Conservation (phyloP, 1,140 invertebrate species). For the Brachionus asplanchnoidis region DNA sequence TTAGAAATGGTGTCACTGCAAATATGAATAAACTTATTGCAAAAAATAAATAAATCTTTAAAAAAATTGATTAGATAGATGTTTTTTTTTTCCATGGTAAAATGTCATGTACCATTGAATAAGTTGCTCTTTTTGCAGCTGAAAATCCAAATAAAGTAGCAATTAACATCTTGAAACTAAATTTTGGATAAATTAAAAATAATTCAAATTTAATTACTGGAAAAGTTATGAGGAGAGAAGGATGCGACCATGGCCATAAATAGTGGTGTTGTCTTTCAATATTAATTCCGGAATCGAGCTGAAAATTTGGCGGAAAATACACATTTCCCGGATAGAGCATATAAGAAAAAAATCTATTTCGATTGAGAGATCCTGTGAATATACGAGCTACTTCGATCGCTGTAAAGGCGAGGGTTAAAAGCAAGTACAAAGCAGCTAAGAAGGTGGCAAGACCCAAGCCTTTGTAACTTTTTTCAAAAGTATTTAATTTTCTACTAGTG, state of each 20-base stretch:
- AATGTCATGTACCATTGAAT: conserved; percentile 1
- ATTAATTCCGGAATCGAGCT: not conserved
- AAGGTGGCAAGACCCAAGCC: not conserved
- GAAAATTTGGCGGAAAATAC: conserved; percentile 16
- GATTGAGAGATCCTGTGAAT: not conserved
- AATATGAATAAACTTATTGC: not conserved
- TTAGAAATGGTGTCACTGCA: not conserved
- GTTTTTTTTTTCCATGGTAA: not conserved
- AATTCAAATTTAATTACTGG: not conserved
- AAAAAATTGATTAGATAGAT: no score
- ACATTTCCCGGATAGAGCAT: conserved; percentile 20
- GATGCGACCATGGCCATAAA: conserved; percentile 33
- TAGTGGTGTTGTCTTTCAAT: conserved; percentile 17
- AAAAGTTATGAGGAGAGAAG: not conserved
- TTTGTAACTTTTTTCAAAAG: not conserved
- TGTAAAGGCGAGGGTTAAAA: not conserved
- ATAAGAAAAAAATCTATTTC: not conserved
- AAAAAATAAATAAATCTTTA: conserved; percentile 25
- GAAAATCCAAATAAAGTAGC: conserved; percentile 11
- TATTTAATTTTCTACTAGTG: not conserved
- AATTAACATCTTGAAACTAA: not conserved
- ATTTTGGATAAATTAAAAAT: not conserved
- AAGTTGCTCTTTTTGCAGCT: not conserved
- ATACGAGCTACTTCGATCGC: not conserved
- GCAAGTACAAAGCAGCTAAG: not conserved